These are phyloP conservation scores for Cephus cinctus DNA, from an alignment of 1,140 invertebrate species.

Conservation along the genomic window DNA sequence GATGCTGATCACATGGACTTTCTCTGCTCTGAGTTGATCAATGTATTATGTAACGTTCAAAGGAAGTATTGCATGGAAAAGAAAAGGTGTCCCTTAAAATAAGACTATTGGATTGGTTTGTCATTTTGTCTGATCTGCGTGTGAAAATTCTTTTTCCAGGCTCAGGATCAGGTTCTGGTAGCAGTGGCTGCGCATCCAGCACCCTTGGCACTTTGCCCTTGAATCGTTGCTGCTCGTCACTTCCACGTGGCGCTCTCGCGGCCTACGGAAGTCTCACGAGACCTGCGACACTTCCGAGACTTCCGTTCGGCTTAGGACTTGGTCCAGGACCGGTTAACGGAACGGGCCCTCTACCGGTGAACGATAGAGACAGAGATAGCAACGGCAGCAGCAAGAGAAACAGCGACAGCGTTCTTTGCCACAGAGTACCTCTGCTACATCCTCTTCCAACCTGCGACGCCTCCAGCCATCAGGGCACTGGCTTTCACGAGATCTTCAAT, in stretches of 20 bases:
- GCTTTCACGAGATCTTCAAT: slow-evolving; percentile 55
- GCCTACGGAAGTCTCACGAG: slow-evolving; percentile 48
- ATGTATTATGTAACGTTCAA: too few relatives aligned
- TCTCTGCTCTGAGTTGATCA: too few relatives aligned
- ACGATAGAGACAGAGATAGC: slow-evolving; percentile 39
- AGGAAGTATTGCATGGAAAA: too few relatives aligned
- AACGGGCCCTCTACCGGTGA: slow-evolving; percentile 32
- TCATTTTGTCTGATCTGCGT: neutral
- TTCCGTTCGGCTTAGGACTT: slow-evolving; percentile 46
- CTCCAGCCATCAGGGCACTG: slow-evolving; percentile 49
- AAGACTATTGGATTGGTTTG: too few relatives aligned
- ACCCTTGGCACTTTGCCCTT: slow-evolving; percentile 42
- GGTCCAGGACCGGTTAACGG: slow-evolving; percentile 28
- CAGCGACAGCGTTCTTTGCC: slow-evolving; percentile 58
- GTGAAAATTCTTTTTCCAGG: slow-evolving; percentile 29
- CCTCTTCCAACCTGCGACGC: slow-evolving; percentile 56
- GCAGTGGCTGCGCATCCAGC: slow-evolving; percentile 48
- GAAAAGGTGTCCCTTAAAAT: too few relatives aligned
- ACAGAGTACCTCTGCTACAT: slow-evolving; percentile 55
- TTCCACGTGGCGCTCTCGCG: slow-evolving; percentile 48
- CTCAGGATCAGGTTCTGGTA: slow-evolving; percentile 54
- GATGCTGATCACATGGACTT: too few relatives aligned
- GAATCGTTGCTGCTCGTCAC: slow-evolving; percentile 51
- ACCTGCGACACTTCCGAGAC: slow-evolving; percentile 52
- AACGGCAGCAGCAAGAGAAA: slow-evolving; percentile 54